Evolutionary conservation across 2,797 vertebrate genomes (phyloP).

Genomic region (Platyrinchus mystaceus): DNA sequence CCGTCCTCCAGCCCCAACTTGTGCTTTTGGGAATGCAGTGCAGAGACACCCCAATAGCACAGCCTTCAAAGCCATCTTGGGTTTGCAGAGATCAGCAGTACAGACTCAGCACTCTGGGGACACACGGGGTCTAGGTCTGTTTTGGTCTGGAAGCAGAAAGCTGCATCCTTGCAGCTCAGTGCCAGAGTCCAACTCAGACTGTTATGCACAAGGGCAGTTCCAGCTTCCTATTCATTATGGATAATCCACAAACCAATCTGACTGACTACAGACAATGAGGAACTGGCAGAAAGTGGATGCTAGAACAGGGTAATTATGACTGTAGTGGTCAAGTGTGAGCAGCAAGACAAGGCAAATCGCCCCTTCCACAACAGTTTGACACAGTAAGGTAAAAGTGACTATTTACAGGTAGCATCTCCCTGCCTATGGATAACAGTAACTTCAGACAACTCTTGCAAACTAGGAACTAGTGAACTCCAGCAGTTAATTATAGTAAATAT

Average conservation of each 20-base stretch:
- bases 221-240: background rate
- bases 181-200: background rate
- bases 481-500: conserved; percentile 81
- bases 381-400: background rate
- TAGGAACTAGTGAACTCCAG: conserved; percentile 69
- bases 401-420: background rate
- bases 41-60: background rate
- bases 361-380: background rate
- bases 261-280: background rate
- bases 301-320: background rate
- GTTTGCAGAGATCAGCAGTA: background rate
- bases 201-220: background rate
- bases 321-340: background rate
- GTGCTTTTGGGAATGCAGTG: background rate
- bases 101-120: background rate
- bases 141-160: background rate
- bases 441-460: conserved; percentile 64
- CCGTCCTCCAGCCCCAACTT: background rate
- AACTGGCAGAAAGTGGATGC: background rate
- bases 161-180: background rate
- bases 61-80: background rate
- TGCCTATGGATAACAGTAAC: conserved; percentile 16
- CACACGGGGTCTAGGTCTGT: rapidly evolving
- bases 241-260: background rate
- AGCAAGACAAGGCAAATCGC: background rate